Base-by-base conservation (phyloP, 1,140 invertebrate species). In the Metaphire vulgaris region DNA sequence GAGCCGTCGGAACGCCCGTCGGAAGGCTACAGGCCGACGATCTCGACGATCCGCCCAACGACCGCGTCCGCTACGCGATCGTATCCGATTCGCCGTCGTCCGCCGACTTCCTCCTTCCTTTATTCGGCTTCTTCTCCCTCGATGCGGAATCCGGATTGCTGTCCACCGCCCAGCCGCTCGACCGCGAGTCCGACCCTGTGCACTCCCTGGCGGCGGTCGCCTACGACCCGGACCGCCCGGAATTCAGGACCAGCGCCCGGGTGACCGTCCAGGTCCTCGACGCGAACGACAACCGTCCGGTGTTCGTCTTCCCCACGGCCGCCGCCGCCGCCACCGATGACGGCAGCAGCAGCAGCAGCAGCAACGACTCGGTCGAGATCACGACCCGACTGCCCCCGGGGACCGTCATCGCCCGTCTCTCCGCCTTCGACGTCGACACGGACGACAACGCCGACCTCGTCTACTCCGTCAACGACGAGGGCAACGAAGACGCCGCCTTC, bases 121-220 rank as follows among this genome's bases (percentile, higher is more conserved):
- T 6, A 56, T 56, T 56, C 41, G 41, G 77, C 88, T 92, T 30
- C 90, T 97, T 98, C 87, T 91, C 90, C 26, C 94, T 98, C 78
- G 92, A 97, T 85, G 89, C 92, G 0, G 87, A 90, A 21, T 94
- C 92, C 0, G 96, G 95, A 0, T 91, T 94, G 0, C 92, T 98
- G 79, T 91, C 92, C 1, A 92, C 95, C 0, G 91, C 93, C 1
- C 93, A 93, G 75, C 92, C 92, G 33, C 88, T 96, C 80, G 94
- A 97, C 86, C 92, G 41, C 89, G 94, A 85, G 86, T 89, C 90
- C 70, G 91, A 93, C 34, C 92, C 95, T 81, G 94, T 92, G 0
- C 95, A 94, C 82, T 89, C 92, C 71, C 86, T 96, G 74, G 92
- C 92, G 0, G 92, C 96, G 0, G 90, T 93, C 0, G 95, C 95